Evolutionary conservation across 2,113 vertebrate genomes (phyloP).

Genomic region (Herpetotheres cachinnans): DNA sequence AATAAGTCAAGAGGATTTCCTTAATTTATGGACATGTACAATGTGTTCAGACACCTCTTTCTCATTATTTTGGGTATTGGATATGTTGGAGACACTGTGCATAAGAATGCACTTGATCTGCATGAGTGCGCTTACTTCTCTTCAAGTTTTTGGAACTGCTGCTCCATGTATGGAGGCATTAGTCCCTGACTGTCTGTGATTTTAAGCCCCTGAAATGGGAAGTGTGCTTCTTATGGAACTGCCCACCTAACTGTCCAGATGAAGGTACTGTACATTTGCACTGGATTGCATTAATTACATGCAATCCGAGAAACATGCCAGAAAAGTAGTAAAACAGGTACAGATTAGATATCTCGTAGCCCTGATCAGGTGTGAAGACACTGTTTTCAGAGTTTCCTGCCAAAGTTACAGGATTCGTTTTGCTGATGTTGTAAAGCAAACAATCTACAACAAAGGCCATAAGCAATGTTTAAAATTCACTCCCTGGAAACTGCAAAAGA

Average conservation of each 20-base stretch:
- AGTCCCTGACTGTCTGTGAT: not conserved
- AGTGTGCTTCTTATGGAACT: not conserved
- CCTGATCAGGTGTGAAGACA: not conserved
- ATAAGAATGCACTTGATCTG: not conserved
- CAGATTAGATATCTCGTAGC: not conserved
- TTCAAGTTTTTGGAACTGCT: not conserved
- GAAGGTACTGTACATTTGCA: not conserved
- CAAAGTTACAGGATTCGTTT: not conserved
- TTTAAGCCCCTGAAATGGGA: not conserved
- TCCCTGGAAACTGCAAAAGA: not conserved
- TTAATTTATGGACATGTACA: not conserved
- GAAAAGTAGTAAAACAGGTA: not conserved
- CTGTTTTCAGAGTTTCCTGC: not conserved
- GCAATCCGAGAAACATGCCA: not conserved
- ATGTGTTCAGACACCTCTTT: not conserved
- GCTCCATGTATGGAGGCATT: fast-evolving
- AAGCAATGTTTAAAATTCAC: not conserved
- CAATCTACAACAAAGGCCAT: not conserved
- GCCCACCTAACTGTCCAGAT: not conserved
- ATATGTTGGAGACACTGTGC: not conserved
- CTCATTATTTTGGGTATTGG: not conserved
- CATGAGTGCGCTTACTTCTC: not conserved
- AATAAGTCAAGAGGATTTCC: not conserved
- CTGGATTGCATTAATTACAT: not conserved
- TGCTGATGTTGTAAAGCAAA: not conserved